Base-by-base conservation (phyloP, 1,140 invertebrate genomes). In the Oryctes rhinoceros region DNA sequence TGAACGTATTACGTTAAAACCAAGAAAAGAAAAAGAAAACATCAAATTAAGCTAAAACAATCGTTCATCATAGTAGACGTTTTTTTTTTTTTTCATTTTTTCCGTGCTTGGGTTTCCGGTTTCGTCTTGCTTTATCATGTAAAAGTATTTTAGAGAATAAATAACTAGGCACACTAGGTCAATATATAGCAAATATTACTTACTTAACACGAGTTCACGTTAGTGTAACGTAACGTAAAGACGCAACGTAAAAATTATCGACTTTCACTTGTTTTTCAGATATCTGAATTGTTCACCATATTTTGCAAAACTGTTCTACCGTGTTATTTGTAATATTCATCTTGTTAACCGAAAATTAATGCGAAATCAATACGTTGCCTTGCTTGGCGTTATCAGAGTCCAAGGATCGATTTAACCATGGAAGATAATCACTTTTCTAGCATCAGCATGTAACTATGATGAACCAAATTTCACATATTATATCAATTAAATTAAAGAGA, bases 111-210 rank as follows among this genome's bases (percentile, higher is more conserved):
- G 39, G 76, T 49, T 49, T 49, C 11, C 18, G 24, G 39, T 20
- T 24, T 78, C 18, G 53, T 20, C 18, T 49, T 49, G 24, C 47
- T 30, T 53, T 49, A 49, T 30, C 9, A 78, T 78, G 76, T 78
- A 78, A 78, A 78, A 78, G 53, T 78, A 53, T 49, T 78, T 44
- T 78, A 71, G 65, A 79, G 48, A 78, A 67, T 44, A 82, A 82
- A 79, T 47, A 82, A 81, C 81, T 82, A 82, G 81, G 81, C 81
- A 82, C 81, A 81, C 81, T 82, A 82, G 81, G 81, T 82, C 75
- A 71, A 71, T 71, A 71, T 71, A 82, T 82, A 82, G 81, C 81
- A 82, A 82, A 82, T 80, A 77, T 81, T 80, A 80, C 78, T 81
- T 81, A 79, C 59, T 47, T 76, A 76, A 76, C 39, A 76, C 75